These are phyloP conservation scores for Sylvilagus bachmani DNA, from an alignment of 2,113 vertebrate species.

Conservation along the genomic window DNA sequence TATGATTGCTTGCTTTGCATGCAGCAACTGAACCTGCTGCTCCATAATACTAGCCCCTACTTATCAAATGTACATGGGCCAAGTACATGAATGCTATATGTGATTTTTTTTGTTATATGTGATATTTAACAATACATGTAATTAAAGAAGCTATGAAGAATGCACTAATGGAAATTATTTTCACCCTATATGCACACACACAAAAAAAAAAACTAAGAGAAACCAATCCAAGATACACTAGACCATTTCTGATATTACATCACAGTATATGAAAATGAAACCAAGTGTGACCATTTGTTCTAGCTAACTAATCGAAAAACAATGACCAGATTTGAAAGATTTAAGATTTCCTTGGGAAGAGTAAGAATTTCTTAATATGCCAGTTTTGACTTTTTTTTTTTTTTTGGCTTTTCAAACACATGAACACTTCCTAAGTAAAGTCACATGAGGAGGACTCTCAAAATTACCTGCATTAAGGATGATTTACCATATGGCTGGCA, in stretches of 20 bases:
- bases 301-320: neutral
- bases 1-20: too few species aligned
- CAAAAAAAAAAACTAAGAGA: constrained; percentile 21
- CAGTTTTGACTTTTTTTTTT: neutral
- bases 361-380: neutral
- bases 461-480: constrained; percentile 17
- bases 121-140: neutral
- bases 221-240: neutral
- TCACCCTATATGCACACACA: neutral
- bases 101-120: neutral
- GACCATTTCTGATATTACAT: neutral
- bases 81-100: neutral
- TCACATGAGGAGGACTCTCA: neutral
- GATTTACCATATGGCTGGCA: neutral
- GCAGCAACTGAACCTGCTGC: too few species aligned
- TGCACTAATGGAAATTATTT: neutral
- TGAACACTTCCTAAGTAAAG: neutral
- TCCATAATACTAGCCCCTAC: neutral
- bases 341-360: neutral
- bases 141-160: neutral
- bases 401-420: neutral
- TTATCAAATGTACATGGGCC: neutral
- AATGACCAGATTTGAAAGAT: neutral
- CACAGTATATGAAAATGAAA: neutral
- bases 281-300: rapidly evolving